Evolutionary conservation across 1,140 invertebrate species (phyloP), one percentile per base, ranked within the genome.

Genomic region (Belonocnema kinseyi): DNA sequence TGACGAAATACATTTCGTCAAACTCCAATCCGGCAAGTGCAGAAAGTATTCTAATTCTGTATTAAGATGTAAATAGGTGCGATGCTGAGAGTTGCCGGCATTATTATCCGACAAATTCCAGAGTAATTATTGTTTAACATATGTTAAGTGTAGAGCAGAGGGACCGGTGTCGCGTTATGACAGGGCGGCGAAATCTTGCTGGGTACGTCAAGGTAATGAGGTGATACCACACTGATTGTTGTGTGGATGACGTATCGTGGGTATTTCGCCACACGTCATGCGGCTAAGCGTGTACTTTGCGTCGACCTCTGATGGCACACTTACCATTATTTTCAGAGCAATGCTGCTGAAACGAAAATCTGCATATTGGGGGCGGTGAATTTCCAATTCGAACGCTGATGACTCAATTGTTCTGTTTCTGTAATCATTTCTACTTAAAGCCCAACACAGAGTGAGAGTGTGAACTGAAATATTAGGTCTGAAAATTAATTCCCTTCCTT

Each of bases 131-230:
- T 78, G 81, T 72, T 72, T 84, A 87, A 87, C 84, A 82, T 85
- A 87, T 85, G 84, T 84, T 85, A 85, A 85, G 75, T 85, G 83
- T 80, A 86, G 83, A 81, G 83, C 73, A 84, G 74, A 76, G 75
- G 72, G 71, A 76, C 72, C 82, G 83, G 83, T 84, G 80, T 83
- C 72, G 73, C 79, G 40, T 87, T 86, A 87, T 88, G 83, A 88
- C 80, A 89, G 86, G 83, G 83, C 86, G 85, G 85, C 83, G 81
- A 79, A 80, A 84, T 83, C 85, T 81, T 83, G 75, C 66, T 85
- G 83, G 85, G 84, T 85, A 85, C 85, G 86, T 84, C 85, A 85
- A 86, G 86, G 85, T 85, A 87, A 89, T 85, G 78, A 82, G 86
- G 85, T 86, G 85, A 87, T 83, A 84, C 78, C 78, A 73, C 75